Percentiles rank a stretch among this genome's conserved stretches.
These are phyloP conservation scores for Sebastes fasciatus DNA, from an alignment of 2,113 vertebrate species.

Conservation along the genomic window DNA sequence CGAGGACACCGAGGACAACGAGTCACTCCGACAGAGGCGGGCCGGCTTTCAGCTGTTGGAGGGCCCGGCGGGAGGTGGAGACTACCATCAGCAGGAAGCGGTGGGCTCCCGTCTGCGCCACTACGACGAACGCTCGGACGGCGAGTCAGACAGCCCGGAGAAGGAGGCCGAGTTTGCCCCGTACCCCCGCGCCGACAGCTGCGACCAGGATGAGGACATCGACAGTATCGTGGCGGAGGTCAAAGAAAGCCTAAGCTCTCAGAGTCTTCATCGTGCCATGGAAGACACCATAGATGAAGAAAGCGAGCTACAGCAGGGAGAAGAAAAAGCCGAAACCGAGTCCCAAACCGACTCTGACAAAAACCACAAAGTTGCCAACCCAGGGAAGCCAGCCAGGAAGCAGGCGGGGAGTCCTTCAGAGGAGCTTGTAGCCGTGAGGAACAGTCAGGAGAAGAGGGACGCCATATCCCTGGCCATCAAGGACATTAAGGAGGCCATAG, in stretches of 20 bases:
- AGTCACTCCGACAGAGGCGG: slow-evolving; percentile 72
- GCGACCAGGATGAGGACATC: slow-evolving; percentile 94
- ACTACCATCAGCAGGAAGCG: slow-evolving; percentile 91
- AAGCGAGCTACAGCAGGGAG: slow-evolving; percentile 17
- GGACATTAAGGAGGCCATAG: slow-evolving; percentile 98
- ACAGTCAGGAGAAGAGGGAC: slow-evolving; percentile 92
- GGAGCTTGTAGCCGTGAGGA: slow-evolving; percentile 81
- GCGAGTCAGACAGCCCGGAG: slow-evolving; percentile 96
- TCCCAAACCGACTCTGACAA: slow-evolving; percentile 62
- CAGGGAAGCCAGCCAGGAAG: slow-evolving; percentile 10
- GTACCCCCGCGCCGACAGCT: slow-evolving; percentile 93
- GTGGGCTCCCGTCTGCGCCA: slow-evolving; percentile 95
- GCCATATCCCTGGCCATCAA: slow-evolving; percentile 97
- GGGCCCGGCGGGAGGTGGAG: slow-evolving; percentile 82
- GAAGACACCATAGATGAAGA: slow-evolving; percentile 51
- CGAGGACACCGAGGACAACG: slow-evolving; percentile 68
- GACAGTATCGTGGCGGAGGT: slow-evolving; percentile 90
- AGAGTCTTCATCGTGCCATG: slow-evolving; percentile 78
- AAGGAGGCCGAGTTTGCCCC: slow-evolving; percentile 97
- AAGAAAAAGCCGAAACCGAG: slow-evolving; percentile 85
- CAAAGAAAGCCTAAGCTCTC: slow-evolving; percentile 91
- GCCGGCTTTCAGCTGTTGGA: slow-evolving; percentile 87
- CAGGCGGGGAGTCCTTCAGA: slow-evolving; percentile 62
- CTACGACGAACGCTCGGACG: slow-evolving; percentile 94
- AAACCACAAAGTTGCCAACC: background rate